phyloP scores from a whole-genome alignment of 2,888 invertebrate species.

The Ctenicera cuprea region DNA sequence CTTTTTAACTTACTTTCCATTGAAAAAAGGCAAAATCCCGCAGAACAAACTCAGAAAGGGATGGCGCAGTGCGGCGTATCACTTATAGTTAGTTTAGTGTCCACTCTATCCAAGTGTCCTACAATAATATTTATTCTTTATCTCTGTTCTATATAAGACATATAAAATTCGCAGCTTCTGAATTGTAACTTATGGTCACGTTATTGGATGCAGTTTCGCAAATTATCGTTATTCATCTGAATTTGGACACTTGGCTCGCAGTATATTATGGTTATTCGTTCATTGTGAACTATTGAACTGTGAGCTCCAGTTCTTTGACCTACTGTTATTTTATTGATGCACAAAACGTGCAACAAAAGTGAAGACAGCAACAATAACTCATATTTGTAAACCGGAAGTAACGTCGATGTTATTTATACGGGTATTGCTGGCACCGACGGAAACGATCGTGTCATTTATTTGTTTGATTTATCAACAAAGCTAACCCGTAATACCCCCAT shows the following conservation, averaged over 20 bases:
- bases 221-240: conserved; percentile 2
- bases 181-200: conserved; percentile 3
- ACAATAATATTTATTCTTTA: conserved; percentile 14
- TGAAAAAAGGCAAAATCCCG: too few species aligned
- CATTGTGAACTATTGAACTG: conserved; percentile 31
- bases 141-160: conserved; percentile 1
- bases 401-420: conserved; percentile 42
- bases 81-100: conserved; percentile 23
- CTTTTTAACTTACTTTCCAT: too few species aligned
- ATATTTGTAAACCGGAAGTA: conserved; percentile 43
- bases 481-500: conserved; percentile 30
- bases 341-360: conserved; percentile 38
- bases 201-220: conserved; percentile 9
- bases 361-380: conserved; percentile 41
- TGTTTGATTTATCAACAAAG: conserved; percentile 46
- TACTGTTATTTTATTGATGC: conserved; percentile 33
- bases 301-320: conserved; percentile 28
- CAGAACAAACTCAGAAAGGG: neutral
- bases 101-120: conserved; percentile 12
- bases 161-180: conserved; percentile 2
- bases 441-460: conserved; percentile 43
- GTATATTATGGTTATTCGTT: neutral
- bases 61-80: conserved; percentile 27
- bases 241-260: neutral
- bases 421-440: conserved; percentile 43